Base-by-base conservation (phyloP, 1,140 invertebrate species). In the Augochlora pura region DNA sequence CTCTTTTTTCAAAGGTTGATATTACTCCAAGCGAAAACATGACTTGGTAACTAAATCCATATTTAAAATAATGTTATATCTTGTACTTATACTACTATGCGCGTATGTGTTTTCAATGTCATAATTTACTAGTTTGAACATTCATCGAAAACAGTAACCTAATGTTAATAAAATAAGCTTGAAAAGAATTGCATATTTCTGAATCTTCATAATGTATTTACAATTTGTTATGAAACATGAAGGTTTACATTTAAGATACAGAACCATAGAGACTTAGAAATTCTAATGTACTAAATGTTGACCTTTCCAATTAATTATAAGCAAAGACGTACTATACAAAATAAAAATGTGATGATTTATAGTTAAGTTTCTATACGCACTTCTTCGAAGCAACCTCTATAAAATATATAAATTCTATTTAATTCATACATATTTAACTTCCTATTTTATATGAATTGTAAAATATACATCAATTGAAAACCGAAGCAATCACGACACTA, bases 131-230 rank as follows among this genome's bases (percentile, higher is more conserved):
- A 42, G 4, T 42, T 23, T 27, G 10, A 12, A 25, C 57, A 46
- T 16, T 32, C 23, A 52, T 76, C 18, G 25, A 68, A 68, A 52
- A 21, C 39, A 52, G 14, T 39, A 70, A 14, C 8, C 52, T 68
- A 57, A 4, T 57, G 23, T 63, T 10, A 60, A 42, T 77, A 71
- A 71, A 71, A 63, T 54, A 71, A 52, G 54, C 57, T 63, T 39
- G n/a, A 64, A 42, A 21, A 21, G 18, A 71, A 54, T 32, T 82
- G 25, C 25, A 77, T 62, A 79, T 39, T 78, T 83, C 79, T 80
- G 49, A 83, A 75, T 27, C 81, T 75, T 76, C 27, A 75, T 78
- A 76, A 66, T 86, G 80, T 86, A 86, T 84, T 86, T 84, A 84
- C 82, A 86, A 60, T 79, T 76, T 70, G 46, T 65, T 72, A 72